phyloP scores from a whole-genome alignment of 1,140 invertebrate genomes.

The Diploscapter pachys region DNA sequence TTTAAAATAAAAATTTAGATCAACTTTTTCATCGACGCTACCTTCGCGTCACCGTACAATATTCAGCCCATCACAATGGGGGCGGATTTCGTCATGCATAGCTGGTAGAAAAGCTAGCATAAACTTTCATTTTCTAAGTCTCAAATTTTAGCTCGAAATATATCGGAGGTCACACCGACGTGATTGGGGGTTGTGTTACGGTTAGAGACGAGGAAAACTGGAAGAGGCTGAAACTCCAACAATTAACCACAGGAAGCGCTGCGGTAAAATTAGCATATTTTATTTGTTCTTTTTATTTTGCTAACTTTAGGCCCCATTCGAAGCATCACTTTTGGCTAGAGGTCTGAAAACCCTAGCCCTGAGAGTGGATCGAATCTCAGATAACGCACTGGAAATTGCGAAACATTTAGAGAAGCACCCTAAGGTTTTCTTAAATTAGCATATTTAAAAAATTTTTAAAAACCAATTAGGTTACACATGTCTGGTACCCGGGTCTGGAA shows the following conservation, averaged over 20 bases:
- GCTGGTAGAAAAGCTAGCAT: slow-evolving; percentile 13
- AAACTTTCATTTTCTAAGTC: background rate
- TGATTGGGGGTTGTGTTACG: slow-evolving; percentile 28
- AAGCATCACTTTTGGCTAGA: slow-evolving; percentile 22
- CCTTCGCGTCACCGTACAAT: slow-evolving; percentile 26
- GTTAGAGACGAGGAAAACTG: slow-evolving; percentile 7
- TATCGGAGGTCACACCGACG: slow-evolving; percentile 30
- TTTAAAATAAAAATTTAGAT: slow-evolving; percentile 4
- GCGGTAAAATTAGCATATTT: slow-evolving; percentile 7
- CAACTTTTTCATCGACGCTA: slow-evolving; percentile 22
- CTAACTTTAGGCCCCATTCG: slow-evolving; percentile 21
- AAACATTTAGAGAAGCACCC: slow-evolving; percentile 18
- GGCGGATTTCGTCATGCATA: slow-evolving; percentile 25
- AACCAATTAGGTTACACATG: slow-evolving; percentile 6
- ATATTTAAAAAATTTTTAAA: background rate
- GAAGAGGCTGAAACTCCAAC: slow-evolving; percentile 26
- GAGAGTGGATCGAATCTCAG: slow-evolving; percentile 21
- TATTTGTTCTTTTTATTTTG: background rate
- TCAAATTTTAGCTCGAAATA: slow-evolving; percentile 26
- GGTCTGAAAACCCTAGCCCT: slow-evolving; percentile 25
- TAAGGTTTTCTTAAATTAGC: slow-evolving; percentile 6
- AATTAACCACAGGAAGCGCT: slow-evolving; percentile 30
- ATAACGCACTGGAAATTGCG: slow-evolving; percentile 23
- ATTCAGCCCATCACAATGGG: slow-evolving; percentile 18
- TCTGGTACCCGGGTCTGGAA: slow-evolving; percentile 19